phyloP scores from a whole-genome alignment of 92 coral and sea anemone genomes.

The Pocillopora meandrina region DNA sequence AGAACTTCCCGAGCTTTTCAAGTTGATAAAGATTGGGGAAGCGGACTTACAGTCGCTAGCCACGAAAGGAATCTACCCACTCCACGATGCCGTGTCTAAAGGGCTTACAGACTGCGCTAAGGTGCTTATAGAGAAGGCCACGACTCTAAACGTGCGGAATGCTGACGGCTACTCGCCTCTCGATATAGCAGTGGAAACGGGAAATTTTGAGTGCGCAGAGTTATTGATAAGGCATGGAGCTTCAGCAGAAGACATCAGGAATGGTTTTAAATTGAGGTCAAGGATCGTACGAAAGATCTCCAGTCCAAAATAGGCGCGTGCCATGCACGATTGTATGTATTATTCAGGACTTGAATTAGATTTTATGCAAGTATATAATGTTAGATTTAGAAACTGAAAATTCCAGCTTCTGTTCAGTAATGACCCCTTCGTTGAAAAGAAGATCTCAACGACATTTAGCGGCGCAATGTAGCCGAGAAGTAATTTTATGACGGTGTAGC shows the following conservation, averaged over 20 bases:
- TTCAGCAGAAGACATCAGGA: conserved; percentile 68
- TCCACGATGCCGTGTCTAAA: conserved; percentile 71
- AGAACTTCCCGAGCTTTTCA: conserved; percentile 66
- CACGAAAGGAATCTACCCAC: conserved; percentile 66
- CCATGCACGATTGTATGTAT: not conserved
- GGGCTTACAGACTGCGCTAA: conserved; percentile 64
- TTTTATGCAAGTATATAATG: too few species aligned
- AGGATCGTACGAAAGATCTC: conserved; percentile 31
- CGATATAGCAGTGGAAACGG: conserved; percentile 72
- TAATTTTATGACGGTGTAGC: too few species aligned
- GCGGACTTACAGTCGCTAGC: conserved; percentile 70
- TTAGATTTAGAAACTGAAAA: too few species aligned
- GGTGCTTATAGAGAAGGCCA: conserved; percentile 56
- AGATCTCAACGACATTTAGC: too few species aligned
- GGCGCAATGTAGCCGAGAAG: too few species aligned
- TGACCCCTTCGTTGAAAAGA: too few species aligned
- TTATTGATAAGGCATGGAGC: conserved; percentile 77
- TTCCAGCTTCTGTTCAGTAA: too few species aligned
- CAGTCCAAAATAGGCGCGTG: not conserved
- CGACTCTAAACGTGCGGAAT: conserved; percentile 57
- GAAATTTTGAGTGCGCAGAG: conserved; percentile 86
- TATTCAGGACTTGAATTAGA: not conserved
- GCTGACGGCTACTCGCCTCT: conserved; percentile 69
- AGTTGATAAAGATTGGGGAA: conserved; percentile 75
- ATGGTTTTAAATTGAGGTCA: conserved; percentile 57